phyloP scores from a whole-genome alignment of 2,113 vertebrate genomes.

The Onychostoma macrolepis region DNA sequence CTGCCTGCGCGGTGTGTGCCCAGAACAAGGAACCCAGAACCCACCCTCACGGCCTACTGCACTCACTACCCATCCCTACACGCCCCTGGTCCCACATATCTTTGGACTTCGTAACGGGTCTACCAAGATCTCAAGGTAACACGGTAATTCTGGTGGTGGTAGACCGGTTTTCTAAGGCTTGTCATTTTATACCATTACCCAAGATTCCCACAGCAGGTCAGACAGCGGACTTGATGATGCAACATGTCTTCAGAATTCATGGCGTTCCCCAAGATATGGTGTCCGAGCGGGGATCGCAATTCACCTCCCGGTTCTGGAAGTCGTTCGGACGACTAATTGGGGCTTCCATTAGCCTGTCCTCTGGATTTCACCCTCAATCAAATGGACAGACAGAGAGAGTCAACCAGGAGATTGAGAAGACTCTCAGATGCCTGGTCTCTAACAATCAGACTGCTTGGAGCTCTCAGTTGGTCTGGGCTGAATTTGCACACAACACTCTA shows the following conservation, averaged over 20 bases:
- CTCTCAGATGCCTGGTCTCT: too few relatives aligned
- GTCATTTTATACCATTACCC: too few relatives aligned
- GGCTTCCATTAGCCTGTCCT: background rate
- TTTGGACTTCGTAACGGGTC: background rate
- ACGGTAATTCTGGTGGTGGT: background rate
- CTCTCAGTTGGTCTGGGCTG: too few relatives aligned
- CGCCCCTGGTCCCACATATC: background rate
- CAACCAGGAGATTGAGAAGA: too few relatives aligned
- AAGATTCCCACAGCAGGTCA: background rate
- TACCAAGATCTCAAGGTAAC: too few relatives aligned
- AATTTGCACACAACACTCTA: too few relatives aligned
- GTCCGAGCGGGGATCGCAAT: background rate
- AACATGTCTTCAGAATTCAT: background rate
- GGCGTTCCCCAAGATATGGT: background rate
- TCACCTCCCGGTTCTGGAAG: background rate
- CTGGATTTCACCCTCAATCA: too few relatives aligned
- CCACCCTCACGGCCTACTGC: background rate
- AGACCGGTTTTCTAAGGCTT: too few relatives aligned
- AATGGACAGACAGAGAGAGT: too few relatives aligned
- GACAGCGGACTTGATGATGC: background rate
- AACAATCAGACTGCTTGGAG: too few relatives aligned
- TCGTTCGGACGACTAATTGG: background rate
- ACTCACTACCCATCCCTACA: background rate
- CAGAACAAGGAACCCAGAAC: too few relatives aligned
- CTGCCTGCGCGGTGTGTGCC: too few relatives aligned